Evolutionary conservation across 35 echinoderm and acorn worm genomes (phyloP), one percentile per base, ranked within the genome.

Genomic region (Anneissia japonica): DNA sequence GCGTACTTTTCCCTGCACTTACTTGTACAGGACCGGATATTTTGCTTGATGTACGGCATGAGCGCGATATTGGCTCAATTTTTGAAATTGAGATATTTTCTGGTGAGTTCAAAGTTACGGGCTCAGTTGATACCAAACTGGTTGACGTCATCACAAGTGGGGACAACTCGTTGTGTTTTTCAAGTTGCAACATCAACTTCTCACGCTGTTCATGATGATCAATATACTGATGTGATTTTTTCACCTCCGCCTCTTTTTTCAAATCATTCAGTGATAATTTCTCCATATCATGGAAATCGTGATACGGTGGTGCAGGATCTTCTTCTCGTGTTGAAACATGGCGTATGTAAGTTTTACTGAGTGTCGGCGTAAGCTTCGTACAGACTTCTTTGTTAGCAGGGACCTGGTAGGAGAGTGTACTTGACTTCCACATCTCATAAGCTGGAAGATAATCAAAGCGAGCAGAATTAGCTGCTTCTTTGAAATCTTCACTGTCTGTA

Each of bases 1-100:
- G 84, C 37, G 38, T 76, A 17, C 30, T 38, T 16, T 81, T 83
- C 9, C 93, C 93, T 34, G 93, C 89, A 85, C 80, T 91, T 10
- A 91, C 77, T 46, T 87, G 72, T 14, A 87, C 39, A 3, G 85
- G 85, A 21, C 35, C 35, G 21, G 85, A 79, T 34, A 77, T 77
- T 32, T 87, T 87, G 56, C 39, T 79, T 6, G 85, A 34, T 23
- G 85, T 87, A 45, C 76, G 74, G 30, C 74, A 87, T 56, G 85
- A 75, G 12, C 76, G 77, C 6, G 75, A 87, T n/a, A 87, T 76
- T 1, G 85, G 85, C 28, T 12, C 32, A 30, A 39, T 21, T 30
- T 46, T 32, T 46, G 35, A 39, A n/a, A 16, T 26, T 17, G 26
- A 14, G 4, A 11, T 31, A 0, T 30, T 30, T 13, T 79, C 85